These are phyloP conservation scores for Clivina fossor DNA, from an alignment of 2,888 invertebrate genomes.

Conservation along the genomic window DNA sequence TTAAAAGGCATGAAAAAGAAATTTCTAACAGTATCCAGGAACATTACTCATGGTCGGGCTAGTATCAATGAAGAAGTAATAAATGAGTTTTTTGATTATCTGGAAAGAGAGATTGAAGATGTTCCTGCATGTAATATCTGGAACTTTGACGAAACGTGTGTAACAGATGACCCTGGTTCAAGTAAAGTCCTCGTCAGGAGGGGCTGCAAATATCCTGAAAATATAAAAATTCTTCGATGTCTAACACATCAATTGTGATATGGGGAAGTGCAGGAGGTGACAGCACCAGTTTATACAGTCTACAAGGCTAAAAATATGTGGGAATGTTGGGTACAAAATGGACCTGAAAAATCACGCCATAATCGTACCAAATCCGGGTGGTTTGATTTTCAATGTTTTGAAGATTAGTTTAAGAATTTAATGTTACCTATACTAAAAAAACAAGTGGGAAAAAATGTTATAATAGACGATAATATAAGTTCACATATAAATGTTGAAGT, in stretches of 20 bases:
- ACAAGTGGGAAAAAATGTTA: constrained; percentile 36
- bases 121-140: constrained; percentile 30
- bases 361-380: constrained; percentile 43
- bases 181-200: constrained; percentile 36
- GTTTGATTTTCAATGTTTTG: constrained; percentile 40
- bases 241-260: constrained; percentile 43
- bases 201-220: constrained; percentile 41
- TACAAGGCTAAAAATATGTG: constrained; percentile 46
- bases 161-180: constrained; percentile 45
- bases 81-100: constrained; percentile 20
- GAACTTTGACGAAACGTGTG: constrained; percentile 41
- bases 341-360: constrained; percentile 43
- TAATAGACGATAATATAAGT: constrained; percentile 38
- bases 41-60: constrained; percentile 2
- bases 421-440: constrained; percentile 39
- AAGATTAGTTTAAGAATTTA: constrained; percentile 39
- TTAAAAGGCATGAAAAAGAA: constrained; percentile 6
- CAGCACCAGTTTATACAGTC: constrained; percentile 43
- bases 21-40: constrained; percentile 1
- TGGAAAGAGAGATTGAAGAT: constrained; percentile 16
- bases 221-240: constrained; percentile 42
- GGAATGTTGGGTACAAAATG: constrained; percentile 45
- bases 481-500: constrained; percentile 37
- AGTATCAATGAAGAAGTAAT: constrained; percentile 3
- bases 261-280: constrained; percentile 42